Evolutionary conservation across 1,140 invertebrate genomes (phyloP).

Genomic region (Dendroctonus valens): DNA sequence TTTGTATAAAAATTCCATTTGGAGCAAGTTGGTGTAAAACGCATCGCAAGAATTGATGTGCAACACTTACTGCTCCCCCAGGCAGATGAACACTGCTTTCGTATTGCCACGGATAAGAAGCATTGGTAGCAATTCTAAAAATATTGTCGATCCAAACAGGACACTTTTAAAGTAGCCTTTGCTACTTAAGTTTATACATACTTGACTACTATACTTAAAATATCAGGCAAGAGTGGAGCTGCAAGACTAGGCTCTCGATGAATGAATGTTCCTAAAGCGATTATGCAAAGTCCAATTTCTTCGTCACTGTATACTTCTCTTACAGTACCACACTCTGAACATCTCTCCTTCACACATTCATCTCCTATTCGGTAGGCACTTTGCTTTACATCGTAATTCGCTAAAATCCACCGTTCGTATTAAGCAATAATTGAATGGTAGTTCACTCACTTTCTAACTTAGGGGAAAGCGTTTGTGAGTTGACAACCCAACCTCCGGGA

Average conservation of each 20-base stretch:
- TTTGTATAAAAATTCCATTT: conserved; percentile 93
- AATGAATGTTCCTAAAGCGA: conserved; percentile 92
- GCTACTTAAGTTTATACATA: conserved; percentile 47
- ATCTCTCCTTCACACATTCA: conserved; percentile 68
- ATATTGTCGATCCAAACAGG: not conserved
- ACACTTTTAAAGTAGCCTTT: not conserved
- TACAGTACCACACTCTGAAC: conserved; percentile 76
- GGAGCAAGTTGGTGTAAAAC: conserved; percentile 94
- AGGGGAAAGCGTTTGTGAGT: conserved; percentile 42
- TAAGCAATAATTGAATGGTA: not conserved
- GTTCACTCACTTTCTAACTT: conserved; percentile 36
- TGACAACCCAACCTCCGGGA: conserved; percentile 46
- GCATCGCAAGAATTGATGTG: conserved; percentile 95
- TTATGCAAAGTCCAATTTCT: conserved; percentile 91
- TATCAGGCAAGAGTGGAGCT: conserved; percentile 88
- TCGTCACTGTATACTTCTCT: conserved; percentile 96
- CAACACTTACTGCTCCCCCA: conserved; percentile 87
- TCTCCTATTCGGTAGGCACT: conserved; percentile 68
- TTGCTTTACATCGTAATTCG: conserved; percentile 55
- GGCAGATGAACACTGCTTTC: conserved; percentile 85
- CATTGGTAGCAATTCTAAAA: conserved; percentile 67
- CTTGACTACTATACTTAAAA: conserved; percentile 85
- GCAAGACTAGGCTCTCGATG: conserved; percentile 92
- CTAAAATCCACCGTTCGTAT: conserved; percentile 13
- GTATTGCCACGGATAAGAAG: conserved; percentile 87